phyloP scores from a whole-genome alignment of 2,888 invertebrate species.

The Rutpela maculata region DNA sequence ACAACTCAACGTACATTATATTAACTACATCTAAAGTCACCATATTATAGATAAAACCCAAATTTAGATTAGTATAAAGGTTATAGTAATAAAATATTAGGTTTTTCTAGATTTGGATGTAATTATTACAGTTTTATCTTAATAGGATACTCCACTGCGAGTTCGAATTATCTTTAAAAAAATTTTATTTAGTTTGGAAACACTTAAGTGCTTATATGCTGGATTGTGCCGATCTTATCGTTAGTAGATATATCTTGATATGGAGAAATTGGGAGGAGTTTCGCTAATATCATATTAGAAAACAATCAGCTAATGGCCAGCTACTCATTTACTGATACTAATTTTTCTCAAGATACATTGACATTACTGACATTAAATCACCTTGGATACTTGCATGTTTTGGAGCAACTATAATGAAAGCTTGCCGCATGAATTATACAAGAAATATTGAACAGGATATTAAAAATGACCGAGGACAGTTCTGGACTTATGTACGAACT shows the following conservation, averaged over 20 bases:
- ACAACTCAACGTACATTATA: background rate
- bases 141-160: constrained; percentile 23
- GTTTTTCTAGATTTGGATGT: constrained; percentile 25
- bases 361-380: too few relatives aligned
- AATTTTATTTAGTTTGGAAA: constrained; percentile 25
- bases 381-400: too few relatives aligned
- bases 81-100: constrained; percentile 25
- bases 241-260: background rate
- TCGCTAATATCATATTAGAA: background rate
- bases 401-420: too few relatives aligned
- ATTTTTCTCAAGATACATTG: too few relatives aligned
- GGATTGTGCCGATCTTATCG: constrained; percentile 11
- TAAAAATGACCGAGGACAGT: too few relatives aligned
- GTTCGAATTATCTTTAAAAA: background rate
- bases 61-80: constrained; percentile 36
- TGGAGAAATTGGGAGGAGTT: background rate
- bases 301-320: background rate
- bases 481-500: too few relatives aligned
- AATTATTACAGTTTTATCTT: constrained; percentile 37
- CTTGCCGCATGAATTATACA: too few relatives aligned
- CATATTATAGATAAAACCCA: constrained; percentile 37
- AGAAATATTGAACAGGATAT: too few relatives aligned
- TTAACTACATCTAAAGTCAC: constrained; percentile 8
- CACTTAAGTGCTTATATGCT: background rate
- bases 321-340: too few relatives aligned